Evolutionary conservation across 2,113 vertebrate species (phyloP).

Genomic region (Hydropotes inermis): DNA sequence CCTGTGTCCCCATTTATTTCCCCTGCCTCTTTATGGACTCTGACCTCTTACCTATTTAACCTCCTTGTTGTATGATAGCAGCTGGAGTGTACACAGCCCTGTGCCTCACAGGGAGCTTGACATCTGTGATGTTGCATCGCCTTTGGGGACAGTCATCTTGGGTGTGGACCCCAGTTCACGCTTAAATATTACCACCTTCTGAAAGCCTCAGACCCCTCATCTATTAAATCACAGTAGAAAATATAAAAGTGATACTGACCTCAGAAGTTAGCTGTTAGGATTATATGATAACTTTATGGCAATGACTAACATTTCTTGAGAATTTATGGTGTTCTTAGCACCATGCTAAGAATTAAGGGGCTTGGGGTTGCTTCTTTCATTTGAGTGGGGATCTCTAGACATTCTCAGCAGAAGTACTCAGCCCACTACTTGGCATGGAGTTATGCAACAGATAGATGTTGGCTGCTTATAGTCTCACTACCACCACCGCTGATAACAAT

Average conservation of each 20-base stretch:
- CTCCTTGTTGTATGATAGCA: not conserved
- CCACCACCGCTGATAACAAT: not conserved
- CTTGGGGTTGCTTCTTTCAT: not conserved
- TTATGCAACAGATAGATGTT: not conserved
- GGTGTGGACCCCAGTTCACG: not conserved
- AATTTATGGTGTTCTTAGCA: not conserved
- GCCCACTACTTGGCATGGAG: not conserved
- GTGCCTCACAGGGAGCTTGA: not conserved
- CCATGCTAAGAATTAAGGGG: not conserved
- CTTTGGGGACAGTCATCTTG: not conserved
- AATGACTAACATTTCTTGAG: not conserved
- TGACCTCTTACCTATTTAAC: not conserved
- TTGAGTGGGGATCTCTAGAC: not conserved
- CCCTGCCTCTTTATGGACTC: not conserved
- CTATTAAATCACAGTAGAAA: not conserved
- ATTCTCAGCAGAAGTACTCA: not conserved
- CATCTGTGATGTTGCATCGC: accelerated
- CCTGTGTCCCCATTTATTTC: not conserved
- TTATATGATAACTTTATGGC: not conserved
- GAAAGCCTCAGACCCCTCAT: not conserved
- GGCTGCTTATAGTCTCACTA: not conserved
- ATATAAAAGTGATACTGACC: not conserved
- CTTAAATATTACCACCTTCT: not conserved
- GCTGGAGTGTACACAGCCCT: not conserved
- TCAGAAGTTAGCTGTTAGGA: not conserved